Evolutionary conservation across 1,140 invertebrate genomes (phyloP), one percentile per base, ranked within the genome.

Genomic region (Heliconius nattereri): DNA sequence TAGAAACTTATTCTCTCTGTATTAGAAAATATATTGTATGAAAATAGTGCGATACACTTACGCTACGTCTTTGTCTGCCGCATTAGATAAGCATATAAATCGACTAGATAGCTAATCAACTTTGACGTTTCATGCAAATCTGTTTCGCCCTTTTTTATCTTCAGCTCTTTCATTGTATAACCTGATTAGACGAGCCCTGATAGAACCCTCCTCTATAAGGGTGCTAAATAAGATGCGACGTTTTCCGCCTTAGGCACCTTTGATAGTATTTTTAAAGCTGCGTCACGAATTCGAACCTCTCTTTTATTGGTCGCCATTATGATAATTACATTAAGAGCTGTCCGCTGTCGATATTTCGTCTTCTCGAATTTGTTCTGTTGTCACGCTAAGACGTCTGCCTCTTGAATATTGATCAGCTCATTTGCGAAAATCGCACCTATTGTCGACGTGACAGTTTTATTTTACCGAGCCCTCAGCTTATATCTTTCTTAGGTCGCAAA

Each of bases 241-340:
- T 93, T 94, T 94, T 92, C 90, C 91, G 91, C 91, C 91, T 89
- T 81, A 87, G 90, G 91, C 90, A 92, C 90, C 91, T 94, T 93
- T 93, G 91, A 92, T 92, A 89, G 89, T 91, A 92, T 87, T 91
- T 94, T 92, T 92, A 92, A 94, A 94, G 89, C 90, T 89, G 82
- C 87, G 89, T 90, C 89, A 91, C 89, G 90, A 92, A 94, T 91
- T 92, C 79, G 87, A 90, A 92, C 85, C 89, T 89, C 90, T 86
- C 90, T 92, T 94, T 93, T 92, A 94, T 92, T 92, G 91, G 92
- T 89, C 88, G 90, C 90, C 91, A 94, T 93, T 94, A 93, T 94
- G 91, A 91, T 92, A 94, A 94, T 93, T 92, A 89, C 90, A 90
- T 94, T 94, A 93, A 91, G 91, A 90, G 84, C 85, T 86, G 90